Conservation (phyloP, 2,113 vertebrate species). For the Pandion haliaetus region DNA sequence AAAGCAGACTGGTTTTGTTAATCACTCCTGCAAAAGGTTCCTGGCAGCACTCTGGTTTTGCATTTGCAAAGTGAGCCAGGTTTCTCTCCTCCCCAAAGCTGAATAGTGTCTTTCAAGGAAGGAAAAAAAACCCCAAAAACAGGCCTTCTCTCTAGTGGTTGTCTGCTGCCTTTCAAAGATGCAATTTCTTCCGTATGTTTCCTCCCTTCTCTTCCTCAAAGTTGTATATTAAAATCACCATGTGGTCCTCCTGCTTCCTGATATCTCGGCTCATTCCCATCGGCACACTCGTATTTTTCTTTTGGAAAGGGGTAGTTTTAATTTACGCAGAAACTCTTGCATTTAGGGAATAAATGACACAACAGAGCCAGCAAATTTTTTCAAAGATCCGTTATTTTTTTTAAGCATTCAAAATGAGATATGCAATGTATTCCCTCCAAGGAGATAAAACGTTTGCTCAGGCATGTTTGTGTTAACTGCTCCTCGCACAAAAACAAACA, state of each 20-base stretch:
- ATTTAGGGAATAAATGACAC: background rate
- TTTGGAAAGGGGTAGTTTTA: background rate
- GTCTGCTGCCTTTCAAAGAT: background rate
- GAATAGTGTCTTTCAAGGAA: background rate
- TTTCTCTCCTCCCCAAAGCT: background rate
- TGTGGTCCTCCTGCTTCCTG: background rate
- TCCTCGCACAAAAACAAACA: background rate
- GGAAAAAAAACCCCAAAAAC: background rate
- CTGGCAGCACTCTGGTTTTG: background rate
- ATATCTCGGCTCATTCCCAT: background rate
- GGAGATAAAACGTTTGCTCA: background rate
- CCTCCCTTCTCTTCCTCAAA: background rate
- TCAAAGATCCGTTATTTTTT: background rate
- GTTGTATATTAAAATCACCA: background rate
- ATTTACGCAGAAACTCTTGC: background rate
- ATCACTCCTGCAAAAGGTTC: background rate
- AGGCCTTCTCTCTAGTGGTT: background rate
- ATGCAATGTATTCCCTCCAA: background rate
- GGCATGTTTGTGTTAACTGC: background rate
- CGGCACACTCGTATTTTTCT: background rate
- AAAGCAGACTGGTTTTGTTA: background rate
- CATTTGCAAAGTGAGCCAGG: background rate
- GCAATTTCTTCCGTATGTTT: background rate
- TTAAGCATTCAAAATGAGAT: background rate
- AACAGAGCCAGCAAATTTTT: background rate